phyloP scores from a whole-genome alignment of 2,797 vertebrate species.

The Discoglossus pictus region DNA sequence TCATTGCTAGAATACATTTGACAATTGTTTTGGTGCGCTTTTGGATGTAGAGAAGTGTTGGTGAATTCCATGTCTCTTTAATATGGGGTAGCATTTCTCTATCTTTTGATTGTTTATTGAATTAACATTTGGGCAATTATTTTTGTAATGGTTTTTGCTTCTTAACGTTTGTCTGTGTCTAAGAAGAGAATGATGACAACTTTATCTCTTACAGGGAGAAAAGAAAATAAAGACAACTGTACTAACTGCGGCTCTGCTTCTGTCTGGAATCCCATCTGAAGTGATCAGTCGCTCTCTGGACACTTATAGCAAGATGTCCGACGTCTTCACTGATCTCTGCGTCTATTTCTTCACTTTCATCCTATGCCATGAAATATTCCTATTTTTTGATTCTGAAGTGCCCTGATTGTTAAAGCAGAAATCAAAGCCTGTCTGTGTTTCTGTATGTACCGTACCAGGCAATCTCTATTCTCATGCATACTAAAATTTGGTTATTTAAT shows the following conservation, averaged over 20 bases:
- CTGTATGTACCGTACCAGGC: too few species aligned
- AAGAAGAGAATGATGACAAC: too few species aligned
- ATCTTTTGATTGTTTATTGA: too few species aligned
- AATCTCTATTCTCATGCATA: too few species aligned
- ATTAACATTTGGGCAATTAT: background rate
- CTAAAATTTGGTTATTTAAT: conserved; percentile 42
- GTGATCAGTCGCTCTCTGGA: conserved; percentile 96
- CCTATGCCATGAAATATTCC: conserved; percentile 84
- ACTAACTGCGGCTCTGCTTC: conserved; percentile 86
- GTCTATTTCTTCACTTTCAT: conserved; percentile 97
- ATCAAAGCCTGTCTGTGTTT: conserved; percentile 45
- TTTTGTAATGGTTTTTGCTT: too few species aligned
- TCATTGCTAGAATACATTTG: too few species aligned
- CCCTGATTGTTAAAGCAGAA: conserved; percentile 64
- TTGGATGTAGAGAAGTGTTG: too few species aligned
- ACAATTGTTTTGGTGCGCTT: too few species aligned
- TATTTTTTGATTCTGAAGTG: conserved; percentile 75
- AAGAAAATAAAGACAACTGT: conserved; percentile 91
- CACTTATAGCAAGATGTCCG: conserved; percentile 95
- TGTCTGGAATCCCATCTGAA: conserved; percentile 93
- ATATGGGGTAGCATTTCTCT: too few species aligned
- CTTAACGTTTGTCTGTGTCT: too few species aligned
- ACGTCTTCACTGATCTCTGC: conserved; percentile 95
- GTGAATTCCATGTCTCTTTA: too few species aligned
- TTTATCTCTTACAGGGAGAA: conserved; percentile 78